Conservation (phyloP, 2,797 vertebrate species). For the Denticeps clupeoides region DNA sequence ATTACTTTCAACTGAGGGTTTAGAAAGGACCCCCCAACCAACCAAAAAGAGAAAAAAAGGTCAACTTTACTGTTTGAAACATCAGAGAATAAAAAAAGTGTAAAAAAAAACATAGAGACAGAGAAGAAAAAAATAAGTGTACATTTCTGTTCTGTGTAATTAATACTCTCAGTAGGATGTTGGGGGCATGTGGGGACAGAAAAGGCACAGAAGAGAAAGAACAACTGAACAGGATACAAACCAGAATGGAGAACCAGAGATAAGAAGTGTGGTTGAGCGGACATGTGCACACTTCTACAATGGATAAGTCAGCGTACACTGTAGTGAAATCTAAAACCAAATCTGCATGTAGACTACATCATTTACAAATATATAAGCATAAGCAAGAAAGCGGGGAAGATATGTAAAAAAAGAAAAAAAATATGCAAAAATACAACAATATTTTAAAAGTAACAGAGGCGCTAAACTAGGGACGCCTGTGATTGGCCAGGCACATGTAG, state of each 20-base stretch:
- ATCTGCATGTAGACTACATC: too few species aligned
- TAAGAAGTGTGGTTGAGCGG: slow-evolving; percentile 21
- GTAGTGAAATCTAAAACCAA: too few species aligned
- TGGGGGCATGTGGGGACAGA: slow-evolving; percentile 16
- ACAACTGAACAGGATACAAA: slow-evolving; percentile 29
- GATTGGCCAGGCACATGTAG: slow-evolving; percentile 42
- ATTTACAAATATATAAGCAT: not conserved
- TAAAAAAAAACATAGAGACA: too few species aligned
- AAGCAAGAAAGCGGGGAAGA: not conserved
- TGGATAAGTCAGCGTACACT: not conserved
- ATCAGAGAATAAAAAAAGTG: too few species aligned
- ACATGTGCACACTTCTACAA: slow-evolving; percentile 20
- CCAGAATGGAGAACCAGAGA: slow-evolving; percentile 21
- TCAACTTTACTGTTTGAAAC: too few species aligned
- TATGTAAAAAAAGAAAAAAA: not conserved
- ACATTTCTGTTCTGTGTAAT: too few species aligned
- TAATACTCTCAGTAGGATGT: slow-evolving; percentile 27
- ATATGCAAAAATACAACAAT: slow-evolving; percentile 2
- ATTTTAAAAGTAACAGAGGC: slow-evolving; percentile 34
- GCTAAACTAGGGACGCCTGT: slow-evolving; percentile 44
- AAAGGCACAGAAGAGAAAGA: slow-evolving; percentile 13
- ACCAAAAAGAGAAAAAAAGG: too few species aligned
- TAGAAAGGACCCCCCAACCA: too few species aligned
- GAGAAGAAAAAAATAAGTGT: too few species aligned
- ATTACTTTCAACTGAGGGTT: too few species aligned